phyloP scores from a whole-genome alignment of 2,797 vertebrate genomes.

The Rhinoraja longicauda region DNA sequence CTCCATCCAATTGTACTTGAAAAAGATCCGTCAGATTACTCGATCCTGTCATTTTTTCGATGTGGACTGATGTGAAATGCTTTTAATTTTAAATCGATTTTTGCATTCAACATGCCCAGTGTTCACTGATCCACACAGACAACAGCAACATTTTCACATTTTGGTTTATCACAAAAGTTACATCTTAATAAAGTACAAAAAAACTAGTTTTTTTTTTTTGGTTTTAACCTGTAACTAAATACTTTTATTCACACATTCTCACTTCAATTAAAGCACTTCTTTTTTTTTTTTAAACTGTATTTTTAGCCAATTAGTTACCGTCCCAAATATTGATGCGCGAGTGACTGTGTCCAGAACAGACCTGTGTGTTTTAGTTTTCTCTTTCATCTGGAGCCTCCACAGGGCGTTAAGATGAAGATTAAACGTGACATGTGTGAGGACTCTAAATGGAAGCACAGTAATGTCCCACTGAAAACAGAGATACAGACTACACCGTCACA shows the following conservation, averaged over 20 bases:
- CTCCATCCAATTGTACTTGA: constrained; percentile 46
- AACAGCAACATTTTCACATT: constrained; percentile 34
- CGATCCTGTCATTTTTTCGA: constrained; percentile 36
- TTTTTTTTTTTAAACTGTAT: background rate
- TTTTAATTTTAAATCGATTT: constrained; percentile 56
- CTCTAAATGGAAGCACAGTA: constrained; percentile 34
- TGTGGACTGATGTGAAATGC: constrained; percentile 48
- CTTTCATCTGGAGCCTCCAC: constrained; percentile 14
- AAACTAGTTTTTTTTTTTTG: constrained; percentile 28
- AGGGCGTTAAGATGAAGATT: constrained; percentile 15
- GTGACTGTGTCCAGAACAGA: constrained; percentile 22
- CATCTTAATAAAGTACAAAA: constrained; percentile 40
- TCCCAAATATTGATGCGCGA: constrained; percentile 29
- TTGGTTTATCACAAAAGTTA: constrained; percentile 44
- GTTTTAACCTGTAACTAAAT: constrained; percentile 39
- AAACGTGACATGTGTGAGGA: constrained; percentile 17
- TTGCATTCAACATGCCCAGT: constrained; percentile 57
- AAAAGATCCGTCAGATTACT: constrained; percentile 32
- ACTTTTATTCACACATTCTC: constrained; percentile 38
- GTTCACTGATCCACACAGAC: constrained; percentile 34
- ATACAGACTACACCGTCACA: constrained; percentile 35
- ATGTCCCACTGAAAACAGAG: constrained; percentile 35
- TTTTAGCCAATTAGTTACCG: constrained; percentile 17
- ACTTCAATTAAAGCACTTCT: constrained; percentile 15
- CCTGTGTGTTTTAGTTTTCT: background rate